A percentile compares a stretch with the other conserved stretches of the same genome.
phyloP scores from a whole-genome alignment of 2,797 vertebrate genomes.

The Channallabes apus region DNA sequence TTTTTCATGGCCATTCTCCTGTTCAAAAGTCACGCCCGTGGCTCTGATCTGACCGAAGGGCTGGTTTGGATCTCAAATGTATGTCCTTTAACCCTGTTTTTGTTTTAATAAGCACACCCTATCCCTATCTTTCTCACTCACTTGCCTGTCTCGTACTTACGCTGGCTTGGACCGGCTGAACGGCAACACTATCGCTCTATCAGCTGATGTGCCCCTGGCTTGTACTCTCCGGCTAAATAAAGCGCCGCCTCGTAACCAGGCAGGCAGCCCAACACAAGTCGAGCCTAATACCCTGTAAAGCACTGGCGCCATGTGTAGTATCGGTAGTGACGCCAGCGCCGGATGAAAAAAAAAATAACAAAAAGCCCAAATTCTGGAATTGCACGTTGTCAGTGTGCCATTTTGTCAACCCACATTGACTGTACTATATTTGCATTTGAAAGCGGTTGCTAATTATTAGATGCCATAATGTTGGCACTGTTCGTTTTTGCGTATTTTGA shows the following conservation, averaged over 20 bases:
- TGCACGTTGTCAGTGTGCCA: slow-evolving; percentile 64
- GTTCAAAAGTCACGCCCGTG: slow-evolving; percentile 21
- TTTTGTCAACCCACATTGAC: slow-evolving; percentile 57
- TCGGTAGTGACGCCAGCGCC: slow-evolving; percentile 52
- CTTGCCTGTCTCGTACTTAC: slow-evolving; percentile 11
- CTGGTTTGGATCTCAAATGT: slow-evolving; percentile 19
- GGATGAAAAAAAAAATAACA: slow-evolving; percentile 57
- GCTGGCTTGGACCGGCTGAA: slow-evolving; percentile 32
- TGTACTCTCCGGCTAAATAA: slow-evolving; percentile 57
- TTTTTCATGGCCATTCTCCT: slow-evolving; percentile 27
- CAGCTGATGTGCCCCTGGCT: slow-evolving; percentile 40
- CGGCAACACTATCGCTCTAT: slow-evolving; percentile 26
- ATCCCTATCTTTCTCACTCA: slow-evolving; percentile 20
- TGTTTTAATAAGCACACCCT: slow-evolving; percentile 38
- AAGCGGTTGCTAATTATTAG: slow-evolving; percentile 67
- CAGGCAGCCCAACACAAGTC: slow-evolving; percentile 58
- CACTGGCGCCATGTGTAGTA: slow-evolving; percentile 50
- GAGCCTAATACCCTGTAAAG: slow-evolving; percentile 47
- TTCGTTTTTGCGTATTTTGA: slow-evolving; percentile 19
- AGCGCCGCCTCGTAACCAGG: slow-evolving; percentile 58
- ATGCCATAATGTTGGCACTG: slow-evolving; percentile 57
- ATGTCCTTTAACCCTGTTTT: slow-evolving; percentile 42
- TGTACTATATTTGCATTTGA: slow-evolving; percentile 56
- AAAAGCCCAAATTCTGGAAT: slow-evolving; percentile 65
- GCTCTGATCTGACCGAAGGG: slow-evolving; percentile 14